A percentile compares a stretch with the other conserved stretches of the same genome.
Evolutionary conservation across 2,888 invertebrate genomes (phyloP).

Genomic region (Papilio gigon): DNA sequence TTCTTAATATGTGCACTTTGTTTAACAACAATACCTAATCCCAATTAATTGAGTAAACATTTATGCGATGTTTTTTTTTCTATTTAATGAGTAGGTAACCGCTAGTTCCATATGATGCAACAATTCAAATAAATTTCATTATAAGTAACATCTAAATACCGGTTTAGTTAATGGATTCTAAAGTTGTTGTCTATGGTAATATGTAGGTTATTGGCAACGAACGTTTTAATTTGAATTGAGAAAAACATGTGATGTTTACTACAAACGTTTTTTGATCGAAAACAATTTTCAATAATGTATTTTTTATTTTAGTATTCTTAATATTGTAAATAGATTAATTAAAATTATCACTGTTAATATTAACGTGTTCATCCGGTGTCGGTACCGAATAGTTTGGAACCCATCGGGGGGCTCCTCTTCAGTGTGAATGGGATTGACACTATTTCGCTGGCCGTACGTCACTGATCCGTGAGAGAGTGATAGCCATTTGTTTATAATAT

Average conservation of each 20-base stretch:
- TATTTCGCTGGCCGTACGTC: no score
- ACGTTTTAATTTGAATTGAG: conserved; percentile 48
- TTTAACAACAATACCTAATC: conserved; percentile 18
- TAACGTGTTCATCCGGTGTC: no score
- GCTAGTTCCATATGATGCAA: conserved; percentile 52
- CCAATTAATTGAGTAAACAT: conserved; percentile 16
- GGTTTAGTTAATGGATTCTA: conserved; percentile 36
- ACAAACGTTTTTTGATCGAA: neutral
- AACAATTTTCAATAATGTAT: neutral
- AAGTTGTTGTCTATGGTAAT: conserved; percentile 16
- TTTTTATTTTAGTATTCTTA: neutral
- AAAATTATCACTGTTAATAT: no score
- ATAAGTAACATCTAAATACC: conserved; percentile 39
- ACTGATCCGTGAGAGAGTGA: no score
- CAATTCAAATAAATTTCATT: conserved; percentile 51
- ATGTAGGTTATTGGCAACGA: neutral
- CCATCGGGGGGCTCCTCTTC: no score
- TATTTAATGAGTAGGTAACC: conserved; percentile 5
- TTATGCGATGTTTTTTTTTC: conserved; percentile 32
- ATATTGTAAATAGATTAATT: no score
- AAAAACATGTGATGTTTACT: neutral
- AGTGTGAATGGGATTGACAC: no score
- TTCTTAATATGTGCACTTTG: neutral
- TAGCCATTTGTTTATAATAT: no score
- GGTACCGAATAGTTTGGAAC: no score